Base-by-base conservation (phyloP, 2,888 invertebrate species). In the Palloptera scutellata region DNA sequence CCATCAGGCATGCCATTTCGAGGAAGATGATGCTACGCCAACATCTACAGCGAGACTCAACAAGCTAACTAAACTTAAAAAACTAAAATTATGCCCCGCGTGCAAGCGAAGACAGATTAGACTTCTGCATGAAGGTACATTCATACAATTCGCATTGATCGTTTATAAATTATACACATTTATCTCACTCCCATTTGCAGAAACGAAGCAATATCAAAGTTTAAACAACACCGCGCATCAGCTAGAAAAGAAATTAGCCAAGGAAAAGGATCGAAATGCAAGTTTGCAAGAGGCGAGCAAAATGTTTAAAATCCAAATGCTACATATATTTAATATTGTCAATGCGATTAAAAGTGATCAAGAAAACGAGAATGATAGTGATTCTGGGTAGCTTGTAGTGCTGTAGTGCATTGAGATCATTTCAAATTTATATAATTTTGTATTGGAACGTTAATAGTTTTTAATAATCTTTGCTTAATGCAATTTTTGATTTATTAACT, bases 221-320 rank as follows among this genome's bases (percentile, higher is more conserved):
- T 64, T 78, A 13, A 69, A 72, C 45, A 69, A 67, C 59, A 72
- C 71, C 53, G 75, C 60, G 15, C 68, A 74, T 30, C 74, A 75
- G 61, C 72, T 79, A 45, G 71, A 76, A 63, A 41, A 71, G 12
- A 75, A 78, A 65, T 40, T 74, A 40, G 68, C 68, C 8, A 60
- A 73, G 13, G 77, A 77, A 64, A 73, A 71, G 17, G 68, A 73
- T 52, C 77, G 78, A 12, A 73, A 74, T 42, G 70, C 70, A 40
- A 73, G 68, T 48, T 72, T 79, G 43, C 73, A 77, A 61, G 63
- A 75, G 30, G 73, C 71, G 59, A 73, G 77, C 30, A 76, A 76
- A 71, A 66, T 68, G 57, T 77, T 74, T 55, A 79, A 79, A 67
- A 75, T 75, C 54, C 75, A 74, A 71, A 79, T 79, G 79, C 69